Evolutionary conservation across 2,113 vertebrate species (phyloP).

Genomic region (Cyrtonyx montezumae): DNA sequence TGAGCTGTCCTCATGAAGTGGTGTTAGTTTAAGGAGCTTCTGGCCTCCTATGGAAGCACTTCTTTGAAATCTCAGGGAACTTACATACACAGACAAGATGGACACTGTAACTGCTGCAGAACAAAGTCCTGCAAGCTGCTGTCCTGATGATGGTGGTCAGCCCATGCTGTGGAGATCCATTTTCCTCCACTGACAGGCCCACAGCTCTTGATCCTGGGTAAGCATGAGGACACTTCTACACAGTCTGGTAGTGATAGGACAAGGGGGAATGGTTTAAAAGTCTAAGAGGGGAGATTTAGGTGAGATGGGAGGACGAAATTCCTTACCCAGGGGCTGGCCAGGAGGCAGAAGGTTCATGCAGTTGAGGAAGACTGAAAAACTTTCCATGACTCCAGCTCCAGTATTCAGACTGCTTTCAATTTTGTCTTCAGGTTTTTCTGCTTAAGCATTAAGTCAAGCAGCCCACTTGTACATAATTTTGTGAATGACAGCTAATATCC

Average conservation of each 20-base stretch:
- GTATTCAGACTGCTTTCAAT: constrained; percentile 26
- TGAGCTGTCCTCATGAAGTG: background rate
- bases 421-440: background rate
- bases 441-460: background rate
- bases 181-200: background rate
- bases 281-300: too few relatives aligned
- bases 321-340: background rate
- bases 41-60: background rate
- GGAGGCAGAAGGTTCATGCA: background rate
- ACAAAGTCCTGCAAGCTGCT: background rate
- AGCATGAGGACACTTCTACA: too few relatives aligned
- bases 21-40: background rate
- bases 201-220: background rate
- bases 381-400: background rate
- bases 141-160: background rate
- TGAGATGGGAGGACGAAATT: too few relatives aligned
- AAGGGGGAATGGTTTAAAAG: too few relatives aligned
- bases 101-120: background rate
- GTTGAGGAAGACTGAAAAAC: background rate
- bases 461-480: background rate
- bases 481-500: background rate
- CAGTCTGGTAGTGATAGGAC: too few relatives aligned
- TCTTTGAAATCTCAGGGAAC: background rate
- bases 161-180: background rate
- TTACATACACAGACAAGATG: too few relatives aligned